phyloP scores from a whole-genome alignment of 2,888 invertebrate genomes.

The Matsumyia berberina region DNA sequence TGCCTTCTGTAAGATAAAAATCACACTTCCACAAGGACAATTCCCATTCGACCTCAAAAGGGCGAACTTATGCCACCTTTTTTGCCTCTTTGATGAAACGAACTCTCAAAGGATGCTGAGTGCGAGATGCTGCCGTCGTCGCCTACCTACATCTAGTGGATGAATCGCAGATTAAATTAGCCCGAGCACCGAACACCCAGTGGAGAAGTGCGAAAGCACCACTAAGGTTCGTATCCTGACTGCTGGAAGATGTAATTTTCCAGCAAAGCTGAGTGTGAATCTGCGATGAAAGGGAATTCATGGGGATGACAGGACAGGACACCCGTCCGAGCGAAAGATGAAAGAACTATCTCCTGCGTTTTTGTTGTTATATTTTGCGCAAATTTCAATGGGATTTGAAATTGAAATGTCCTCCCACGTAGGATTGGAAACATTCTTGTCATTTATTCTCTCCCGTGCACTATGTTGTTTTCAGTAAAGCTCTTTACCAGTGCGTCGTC shows the following conservation, averaged over 20 bases:
- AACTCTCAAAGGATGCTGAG: conserved; percentile 41
- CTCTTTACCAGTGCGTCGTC: conserved; percentile 43
- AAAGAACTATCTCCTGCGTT: conserved; percentile 1
- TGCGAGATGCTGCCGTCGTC: conserved; percentile 59
- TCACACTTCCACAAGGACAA: conserved; percentile 39
- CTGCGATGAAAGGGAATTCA: conserved; percentile 45
- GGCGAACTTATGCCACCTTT: conserved; percentile 30
- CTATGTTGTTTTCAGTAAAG: conserved; percentile 42
- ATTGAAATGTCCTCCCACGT: conserved; percentile 50
- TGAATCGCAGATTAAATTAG: conserved; percentile 82
- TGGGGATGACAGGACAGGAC: conserved; percentile 22
- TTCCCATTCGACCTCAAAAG: conserved; percentile 24
- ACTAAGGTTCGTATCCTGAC: conserved; percentile 78
- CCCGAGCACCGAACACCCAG: conserved; percentile 72
- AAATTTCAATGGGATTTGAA: conserved; percentile 45
- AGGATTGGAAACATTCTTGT: conserved; percentile 56
- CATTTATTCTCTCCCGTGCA: conserved; percentile 59
- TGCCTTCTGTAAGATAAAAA: conserved; percentile 40
- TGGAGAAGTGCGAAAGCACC: conserved; percentile 74
- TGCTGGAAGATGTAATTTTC: conserved; percentile 77
- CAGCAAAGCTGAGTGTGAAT: conserved; percentile 70
- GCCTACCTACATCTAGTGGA: conserved; percentile 81
- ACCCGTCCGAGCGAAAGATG: conserved; percentile 24
- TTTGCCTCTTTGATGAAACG: conserved; percentile 18
- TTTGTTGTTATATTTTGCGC: conserved; percentile 6